Conservation (phyloP, 2,888 invertebrate species). For the Stenolophus ochropezus region DNA sequence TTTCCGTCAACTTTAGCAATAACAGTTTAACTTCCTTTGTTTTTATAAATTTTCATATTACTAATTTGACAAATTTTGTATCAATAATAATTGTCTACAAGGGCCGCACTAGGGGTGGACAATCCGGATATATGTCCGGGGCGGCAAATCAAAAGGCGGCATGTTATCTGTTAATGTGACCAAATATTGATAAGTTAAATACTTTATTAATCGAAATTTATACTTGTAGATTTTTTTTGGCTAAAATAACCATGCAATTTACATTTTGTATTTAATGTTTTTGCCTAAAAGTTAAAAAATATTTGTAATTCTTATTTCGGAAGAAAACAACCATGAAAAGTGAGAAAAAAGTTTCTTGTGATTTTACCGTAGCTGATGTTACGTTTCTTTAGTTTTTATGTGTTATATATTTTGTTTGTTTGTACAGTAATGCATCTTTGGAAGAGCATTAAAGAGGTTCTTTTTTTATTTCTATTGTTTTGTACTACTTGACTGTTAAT, state of each 20-base stretch:
- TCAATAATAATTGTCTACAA: no score
- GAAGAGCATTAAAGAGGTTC: background rate
- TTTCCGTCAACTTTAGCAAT: no score
- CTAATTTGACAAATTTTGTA: no score
- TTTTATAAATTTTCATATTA: no score
- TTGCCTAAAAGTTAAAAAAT: background rate
- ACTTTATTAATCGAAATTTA: background rate
- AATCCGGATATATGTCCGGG: background rate
- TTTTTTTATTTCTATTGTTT: constrained; percentile 3
- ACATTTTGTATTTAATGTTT: background rate
- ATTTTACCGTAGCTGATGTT: constrained; percentile 1
- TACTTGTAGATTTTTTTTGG: background rate
- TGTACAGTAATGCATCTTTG: constrained; percentile 10
- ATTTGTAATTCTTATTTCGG: no score
- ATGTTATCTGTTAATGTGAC: background rate
- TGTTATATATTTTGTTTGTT: background rate
- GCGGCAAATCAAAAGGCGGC: no score
- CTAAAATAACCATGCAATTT: background rate
- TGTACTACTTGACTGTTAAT: no score
- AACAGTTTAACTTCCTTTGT: no score
- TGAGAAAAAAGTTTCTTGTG: background rate
- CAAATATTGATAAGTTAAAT: background rate
- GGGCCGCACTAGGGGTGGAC: background rate
- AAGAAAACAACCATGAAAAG: no score
- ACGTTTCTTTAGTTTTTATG: background rate